phyloP scores from a whole-genome alignment of 35 echinoderm and acorn worm species.

The Ophioderma brevispina region DNA sequence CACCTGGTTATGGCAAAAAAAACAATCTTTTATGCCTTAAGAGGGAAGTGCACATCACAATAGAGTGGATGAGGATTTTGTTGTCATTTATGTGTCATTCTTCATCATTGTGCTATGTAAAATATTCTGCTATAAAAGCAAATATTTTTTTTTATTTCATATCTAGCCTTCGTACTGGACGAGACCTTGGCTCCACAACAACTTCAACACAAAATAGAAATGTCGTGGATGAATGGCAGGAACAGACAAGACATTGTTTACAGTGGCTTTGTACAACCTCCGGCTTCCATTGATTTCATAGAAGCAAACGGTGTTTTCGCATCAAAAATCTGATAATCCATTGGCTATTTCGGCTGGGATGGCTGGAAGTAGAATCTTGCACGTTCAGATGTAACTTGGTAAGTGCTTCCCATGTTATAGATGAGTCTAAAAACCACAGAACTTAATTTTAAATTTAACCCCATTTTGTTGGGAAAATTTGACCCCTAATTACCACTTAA shows the following conservation, averaged over 20 bases:
- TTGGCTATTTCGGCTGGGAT: slow-evolving; percentile 80
- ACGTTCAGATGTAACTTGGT: background rate
- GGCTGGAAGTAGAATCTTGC: slow-evolving; percentile 40
- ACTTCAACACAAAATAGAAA: background rate
- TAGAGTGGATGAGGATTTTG: too few relatives aligned
- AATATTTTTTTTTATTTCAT: too few relatives aligned
- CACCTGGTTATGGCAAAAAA: too few relatives aligned
- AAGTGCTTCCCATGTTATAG: background rate
- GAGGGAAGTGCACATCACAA: too few relatives aligned
- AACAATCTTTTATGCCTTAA: too few relatives aligned
- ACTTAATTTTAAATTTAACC: too few relatives aligned
- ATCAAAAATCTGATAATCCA: slow-evolving; percentile 59
- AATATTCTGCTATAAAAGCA: too few relatives aligned
- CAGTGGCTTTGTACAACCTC: slow-evolving; percentile 59
- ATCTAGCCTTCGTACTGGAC: slow-evolving; percentile 83
- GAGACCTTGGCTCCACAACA: slow-evolving; percentile 43
- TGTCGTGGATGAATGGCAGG: slow-evolving; percentile 92
- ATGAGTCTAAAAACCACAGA: background rate
- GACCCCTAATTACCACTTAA: background rate
- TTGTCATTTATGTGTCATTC: too few relatives aligned
- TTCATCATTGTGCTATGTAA: too few relatives aligned
- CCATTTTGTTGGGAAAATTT: background rate
- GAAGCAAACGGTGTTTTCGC: slow-evolving; percentile 78
- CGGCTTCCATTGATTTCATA: slow-evolving; percentile 85
- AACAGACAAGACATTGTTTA: slow-evolving; percentile 17